phyloP scores from a whole-genome alignment of 1,140 invertebrate genomes.

The Zaprionus kolodkinae region DNA sequence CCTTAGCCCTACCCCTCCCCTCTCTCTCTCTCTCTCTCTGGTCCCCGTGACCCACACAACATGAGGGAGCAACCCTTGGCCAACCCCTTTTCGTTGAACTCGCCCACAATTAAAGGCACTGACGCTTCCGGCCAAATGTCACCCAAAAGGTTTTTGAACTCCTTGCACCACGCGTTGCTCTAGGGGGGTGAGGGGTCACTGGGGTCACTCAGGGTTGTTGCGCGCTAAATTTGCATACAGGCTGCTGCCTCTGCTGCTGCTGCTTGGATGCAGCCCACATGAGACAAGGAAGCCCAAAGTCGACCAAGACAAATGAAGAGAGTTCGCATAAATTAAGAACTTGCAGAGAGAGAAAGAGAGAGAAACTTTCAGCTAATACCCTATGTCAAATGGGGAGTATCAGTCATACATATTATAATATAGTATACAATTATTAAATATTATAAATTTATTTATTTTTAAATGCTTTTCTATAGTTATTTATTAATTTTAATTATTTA shows the following conservation, averaged over 20 bases:
- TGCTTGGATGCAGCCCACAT: neutral
- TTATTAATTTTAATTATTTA: too few species aligned
- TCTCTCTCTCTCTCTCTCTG: neutral
- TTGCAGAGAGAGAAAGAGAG: neutral
- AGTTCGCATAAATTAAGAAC: slow-evolving; percentile 6
- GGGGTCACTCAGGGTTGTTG: slow-evolving; percentile 9
- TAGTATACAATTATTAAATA: too few species aligned
- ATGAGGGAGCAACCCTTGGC: slow-evolving; percentile 1
- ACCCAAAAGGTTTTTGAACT: slow-evolving; percentile 78
- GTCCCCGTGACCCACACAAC: too few species aligned
- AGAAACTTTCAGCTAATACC: too few species aligned
- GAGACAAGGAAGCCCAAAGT: slow-evolving; percentile 1
- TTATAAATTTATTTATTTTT: too few species aligned
- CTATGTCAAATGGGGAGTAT: too few species aligned
- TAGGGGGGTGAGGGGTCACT: neutral
- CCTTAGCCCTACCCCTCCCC: neutral
- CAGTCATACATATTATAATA: too few species aligned
- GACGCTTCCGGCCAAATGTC: slow-evolving; percentile 74
- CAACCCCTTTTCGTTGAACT: slow-evolving; percentile 6
- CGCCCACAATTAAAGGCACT: slow-evolving; percentile 65
- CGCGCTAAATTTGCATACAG: slow-evolving; percentile 69
- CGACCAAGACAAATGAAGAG: slow-evolving; percentile 1
- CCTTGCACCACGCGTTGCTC: slow-evolving; percentile 14
- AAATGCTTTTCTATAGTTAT: too few species aligned
- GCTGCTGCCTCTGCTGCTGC: slow-evolving; percentile 15